These are phyloP conservation scores for Zeuzera pyrina DNA, from an alignment of 2,888 invertebrate genomes.

Conservation along the genomic window DNA sequence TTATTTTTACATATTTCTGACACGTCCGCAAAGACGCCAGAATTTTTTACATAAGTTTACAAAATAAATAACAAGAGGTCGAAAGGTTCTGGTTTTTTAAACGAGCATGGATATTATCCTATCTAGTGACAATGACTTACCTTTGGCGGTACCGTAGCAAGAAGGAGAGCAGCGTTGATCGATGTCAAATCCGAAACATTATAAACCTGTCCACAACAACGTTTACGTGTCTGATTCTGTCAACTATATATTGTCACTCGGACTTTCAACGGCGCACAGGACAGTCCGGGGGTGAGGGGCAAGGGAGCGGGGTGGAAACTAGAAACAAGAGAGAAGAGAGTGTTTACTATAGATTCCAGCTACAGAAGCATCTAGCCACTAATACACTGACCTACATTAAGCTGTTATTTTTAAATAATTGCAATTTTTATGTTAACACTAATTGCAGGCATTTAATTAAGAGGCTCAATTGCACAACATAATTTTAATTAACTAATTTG, in stretches of 20 bases:
- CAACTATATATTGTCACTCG: constrained; percentile 1
- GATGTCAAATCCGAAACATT: constrained; percentile 40
- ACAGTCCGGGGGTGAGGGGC: constrained; percentile 18
- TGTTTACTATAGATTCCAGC: constrained; percentile 9
- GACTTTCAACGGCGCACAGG: constrained; percentile 29
- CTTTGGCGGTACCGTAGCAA: constrained; percentile 22
- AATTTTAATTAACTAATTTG: no score
- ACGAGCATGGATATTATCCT: no score
- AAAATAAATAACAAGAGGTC: no score
- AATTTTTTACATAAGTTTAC: no score
- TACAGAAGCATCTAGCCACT: constrained; percentile 1
- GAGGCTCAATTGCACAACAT: no score
- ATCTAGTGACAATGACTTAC: constrained; percentile 24
- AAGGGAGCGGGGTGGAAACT: constrained; percentile 28
- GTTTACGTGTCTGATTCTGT: neutral
- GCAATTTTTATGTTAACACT: no score
- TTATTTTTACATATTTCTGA: no score
- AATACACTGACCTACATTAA: no score
- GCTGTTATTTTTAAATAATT: no score
- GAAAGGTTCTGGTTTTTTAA: no score
- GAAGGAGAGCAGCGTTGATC: constrained; percentile 18
- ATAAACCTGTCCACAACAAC: constrained; percentile 29
- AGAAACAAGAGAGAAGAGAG: constrained; percentile 28
- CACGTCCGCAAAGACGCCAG: no score
- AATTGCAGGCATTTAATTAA: no score